These are phyloP conservation scores for Sarcophaga peregrina DNA, from an alignment of 1,140 invertebrate species.

Conservation along the genomic window DNA sequence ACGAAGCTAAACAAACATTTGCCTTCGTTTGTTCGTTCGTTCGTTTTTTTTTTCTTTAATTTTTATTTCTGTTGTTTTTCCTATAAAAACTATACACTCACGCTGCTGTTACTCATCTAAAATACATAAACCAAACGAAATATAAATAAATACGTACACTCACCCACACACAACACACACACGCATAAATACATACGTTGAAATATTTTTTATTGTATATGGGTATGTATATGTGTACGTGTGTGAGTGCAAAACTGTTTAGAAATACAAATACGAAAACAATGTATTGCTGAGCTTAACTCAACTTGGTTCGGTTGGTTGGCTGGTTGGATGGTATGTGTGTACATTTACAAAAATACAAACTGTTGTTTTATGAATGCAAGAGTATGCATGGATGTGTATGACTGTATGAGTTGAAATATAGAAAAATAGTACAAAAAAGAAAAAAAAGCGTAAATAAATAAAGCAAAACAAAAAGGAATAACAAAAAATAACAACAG, in stretches of 20 bases:
- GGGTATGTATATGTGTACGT: not conserved
- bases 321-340: no score
- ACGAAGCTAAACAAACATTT: constrained; percentile 44
- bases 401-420: not conserved
- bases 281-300: no score
- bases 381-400: not conserved
- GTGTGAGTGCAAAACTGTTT: not conserved
- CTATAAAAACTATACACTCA: no score
- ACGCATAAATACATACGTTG: not conserved
- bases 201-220: constrained; percentile 8
- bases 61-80: no score
- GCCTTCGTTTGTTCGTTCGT: constrained; percentile 30
- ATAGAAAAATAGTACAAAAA: no score
- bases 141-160: no score
- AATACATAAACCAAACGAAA: not conserved
- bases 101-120: not conserved
- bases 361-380: no score
- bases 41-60: no score
- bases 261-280: no score
- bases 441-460: not conserved
- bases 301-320: no score
- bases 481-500: constrained; percentile 18
- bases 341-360: no score
- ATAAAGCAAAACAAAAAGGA: constrained; percentile 14
- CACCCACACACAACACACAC: not conserved